Conservation (phyloP, 2,797 vertebrate species). For the Siniperca obscura region DNA sequence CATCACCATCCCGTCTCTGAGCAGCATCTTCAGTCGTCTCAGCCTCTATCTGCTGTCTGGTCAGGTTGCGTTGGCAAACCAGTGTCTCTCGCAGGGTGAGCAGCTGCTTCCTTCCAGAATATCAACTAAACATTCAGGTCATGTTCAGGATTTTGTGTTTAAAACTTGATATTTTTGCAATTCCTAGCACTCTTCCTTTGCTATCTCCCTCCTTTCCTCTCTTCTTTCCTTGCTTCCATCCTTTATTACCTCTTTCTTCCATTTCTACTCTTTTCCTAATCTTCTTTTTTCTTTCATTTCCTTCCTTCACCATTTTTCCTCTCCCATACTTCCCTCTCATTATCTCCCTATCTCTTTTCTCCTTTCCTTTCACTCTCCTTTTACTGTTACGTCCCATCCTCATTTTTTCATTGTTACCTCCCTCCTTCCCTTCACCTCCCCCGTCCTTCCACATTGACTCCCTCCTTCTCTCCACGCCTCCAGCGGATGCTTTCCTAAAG, state of each 20-base stretch:
- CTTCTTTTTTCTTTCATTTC: neutral
- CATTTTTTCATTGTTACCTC: accelerated
- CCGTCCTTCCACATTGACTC: neutral
- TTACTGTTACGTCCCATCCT: neutral
- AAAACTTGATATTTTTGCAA: neutral
- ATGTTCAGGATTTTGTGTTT: neutral
- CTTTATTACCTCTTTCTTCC: neutral
- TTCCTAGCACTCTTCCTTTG: neutral
- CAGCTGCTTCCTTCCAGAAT: neutral
- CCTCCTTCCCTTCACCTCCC: neutral
- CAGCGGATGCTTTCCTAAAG: conserved; percentile 97
- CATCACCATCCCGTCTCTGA: conserved; percentile 97
- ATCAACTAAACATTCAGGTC: neutral
- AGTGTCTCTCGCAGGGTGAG: conserved; percentile 98
- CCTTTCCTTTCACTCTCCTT: neutral
- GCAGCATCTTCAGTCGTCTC: conserved; percentile 93
- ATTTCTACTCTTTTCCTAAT: neutral
- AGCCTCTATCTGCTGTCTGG: conserved; percentile 95
- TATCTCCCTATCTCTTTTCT: neutral
- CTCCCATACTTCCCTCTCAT: neutral
- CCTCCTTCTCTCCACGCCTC: neutral
- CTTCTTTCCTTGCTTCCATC: neutral
- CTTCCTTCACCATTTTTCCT: neutral
- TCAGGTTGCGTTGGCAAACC: conserved; percentile 96
- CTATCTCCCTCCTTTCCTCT: neutral